Base-by-base conservation (phyloP, 2,113 vertebrate genomes). In the Triplophysa rosa region DNA sequence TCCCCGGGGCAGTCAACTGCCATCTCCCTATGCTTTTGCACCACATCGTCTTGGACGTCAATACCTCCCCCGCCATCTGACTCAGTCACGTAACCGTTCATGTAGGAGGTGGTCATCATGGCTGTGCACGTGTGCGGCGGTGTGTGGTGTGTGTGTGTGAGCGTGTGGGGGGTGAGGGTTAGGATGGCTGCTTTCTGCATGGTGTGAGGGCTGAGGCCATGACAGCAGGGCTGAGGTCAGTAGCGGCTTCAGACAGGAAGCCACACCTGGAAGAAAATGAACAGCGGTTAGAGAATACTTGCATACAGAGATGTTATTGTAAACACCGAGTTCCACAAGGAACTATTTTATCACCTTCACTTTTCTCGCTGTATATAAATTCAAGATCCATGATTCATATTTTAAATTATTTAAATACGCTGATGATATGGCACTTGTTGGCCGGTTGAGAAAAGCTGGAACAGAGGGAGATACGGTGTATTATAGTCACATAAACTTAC, bases 1-100 rank as follows among this genome's bases (percentile, higher is more conserved):
- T 99, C 98, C 77, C 93, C 94, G 0, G 98, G 98, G 88, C 97
- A 99, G 88, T 99, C 98, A 1, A 99, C 95, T 23, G 97, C 95
- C 97, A 99, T 98, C 89, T 99, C 98, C 86, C 97, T 88, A 87
- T 97, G 96, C 80, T 95, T 95, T 85, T 94, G 90, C 17, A 67
- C 92, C 49, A 91, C 82, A 8, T 94, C 93, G 71, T 94, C 94
- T 83, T 8, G 24, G 58, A 26, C 19, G 89, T 92, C 87, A 91
- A 91, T 86, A 86, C 92, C 93, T 80, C 91, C 85, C 85, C 93
- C 95, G 79, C 62, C 91, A 65, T 96, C 96, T 67, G 95, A 94
- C 88, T 96, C 96, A 58, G 94, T 87, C 83, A 97, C 90, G 82
- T 98, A 96, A 85, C 97, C 97, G 56, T 99, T 99, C 91, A 99